Conservation (phyloP, 2,888 invertebrate genomes). For the Zygogramma bicolorata region DNA sequence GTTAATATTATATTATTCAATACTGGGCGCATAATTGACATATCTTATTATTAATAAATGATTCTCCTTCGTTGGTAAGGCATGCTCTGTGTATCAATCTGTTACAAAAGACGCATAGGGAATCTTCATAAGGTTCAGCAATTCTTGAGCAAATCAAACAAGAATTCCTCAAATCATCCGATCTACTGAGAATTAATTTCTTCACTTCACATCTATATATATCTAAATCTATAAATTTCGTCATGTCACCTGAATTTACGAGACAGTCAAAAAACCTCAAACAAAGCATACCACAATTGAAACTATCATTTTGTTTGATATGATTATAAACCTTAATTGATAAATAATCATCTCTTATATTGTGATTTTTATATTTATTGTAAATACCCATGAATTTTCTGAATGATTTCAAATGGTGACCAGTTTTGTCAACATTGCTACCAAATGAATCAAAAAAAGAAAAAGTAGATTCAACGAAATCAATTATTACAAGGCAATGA, state of each 20-base stretch:
- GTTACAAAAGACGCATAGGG: not conserved
- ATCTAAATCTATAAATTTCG: not conserved
- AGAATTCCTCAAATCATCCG: not conserved
- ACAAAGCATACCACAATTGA: slow-evolving; percentile 12
- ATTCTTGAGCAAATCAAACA: slow-evolving; percentile 12
- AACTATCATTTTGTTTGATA: slow-evolving; percentile 3
- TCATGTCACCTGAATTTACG: not conserved
- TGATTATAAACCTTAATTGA: slow-evolving; percentile 11
- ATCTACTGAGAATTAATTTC: slow-evolving; percentile 12
- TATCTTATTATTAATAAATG: not conserved
- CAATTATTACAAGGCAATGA: too few relatives aligned
- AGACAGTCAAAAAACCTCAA: slow-evolving; percentile 12
- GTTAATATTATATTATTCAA: too few relatives aligned
- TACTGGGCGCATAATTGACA: not conserved
- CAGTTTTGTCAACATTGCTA: too few relatives aligned
- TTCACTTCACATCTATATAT: slow-evolving; percentile 7
- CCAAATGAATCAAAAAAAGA: too few relatives aligned
- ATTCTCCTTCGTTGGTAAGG: not conserved
- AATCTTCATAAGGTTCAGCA: not conserved
- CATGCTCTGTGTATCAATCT: slow-evolving; percentile 8
- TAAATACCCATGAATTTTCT: too few relatives aligned
- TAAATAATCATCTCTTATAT: not conserved
- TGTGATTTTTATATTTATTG: too few relatives aligned
- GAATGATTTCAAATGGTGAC: too few relatives aligned
- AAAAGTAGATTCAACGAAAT: too few relatives aligned